Evolutionary conservation across 2,113 vertebrate species (phyloP), one percentile per base, ranked within the genome.

Genomic region (Bujurquina vittata): DNA sequence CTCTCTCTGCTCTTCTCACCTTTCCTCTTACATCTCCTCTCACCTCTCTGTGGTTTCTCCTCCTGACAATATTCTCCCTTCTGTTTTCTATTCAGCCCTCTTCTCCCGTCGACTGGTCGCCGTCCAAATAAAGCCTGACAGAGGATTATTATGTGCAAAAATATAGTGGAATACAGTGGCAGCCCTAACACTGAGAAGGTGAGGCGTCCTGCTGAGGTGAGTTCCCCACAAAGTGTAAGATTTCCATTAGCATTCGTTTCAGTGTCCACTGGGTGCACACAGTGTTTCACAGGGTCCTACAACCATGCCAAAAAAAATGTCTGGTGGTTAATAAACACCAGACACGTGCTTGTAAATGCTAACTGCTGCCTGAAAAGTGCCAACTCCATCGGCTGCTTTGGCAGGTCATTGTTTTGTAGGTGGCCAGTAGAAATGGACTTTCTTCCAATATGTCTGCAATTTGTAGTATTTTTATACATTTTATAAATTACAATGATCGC

Each of bases 291-390:
- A 80, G 75, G 61, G 26, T 69, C 52, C 57, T 65, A 77, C 62
- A 18, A 60, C 33, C 31, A 72, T 80, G 85, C 92, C 94, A 94
- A 92, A 84, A 90, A 89, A 91, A 93, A 94, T 87, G 88, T 88
- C 91, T 90, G 83, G 77, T 59, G 77, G 67, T 92, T 85, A 89
- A 90, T 88, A 89, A 90, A 90, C 84, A 91, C 83, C 83, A 88
- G 83, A 86, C 91, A 91, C 74, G 31, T 88, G 89, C 92, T 90
- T 89, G 88, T 91, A 89, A 93, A 94, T 65, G 85, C 59, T 81
- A 72, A 60, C 89, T 75, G 74, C 55, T 75, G 81, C 76, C 59
- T 81, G 49, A 85, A 81, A 86, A 46, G 75, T 77, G 84, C 84
- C 84, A 87, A 72, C 65, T 63, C 62, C 23, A 75, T 49, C 1